Percentiles rank a stretch among this genome's conserved stretches.
Conservation (phyloP, 2,797 vertebrate species). For the Spinus pinus region DNA sequence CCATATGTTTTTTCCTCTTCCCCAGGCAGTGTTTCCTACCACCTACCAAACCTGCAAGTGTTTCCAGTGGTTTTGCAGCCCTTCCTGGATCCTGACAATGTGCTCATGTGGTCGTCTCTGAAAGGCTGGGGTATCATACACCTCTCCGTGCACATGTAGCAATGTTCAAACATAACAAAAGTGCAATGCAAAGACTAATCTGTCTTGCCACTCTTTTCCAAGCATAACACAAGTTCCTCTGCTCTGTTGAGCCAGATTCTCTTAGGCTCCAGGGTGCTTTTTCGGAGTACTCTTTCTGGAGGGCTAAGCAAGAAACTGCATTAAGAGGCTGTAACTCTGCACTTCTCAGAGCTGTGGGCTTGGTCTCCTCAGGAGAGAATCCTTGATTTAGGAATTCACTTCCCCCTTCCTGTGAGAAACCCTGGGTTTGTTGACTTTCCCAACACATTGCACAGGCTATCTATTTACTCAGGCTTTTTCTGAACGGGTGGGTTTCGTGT, state of each 20-base stretch:
- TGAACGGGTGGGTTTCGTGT: background rate
- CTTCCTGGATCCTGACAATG: background rate
- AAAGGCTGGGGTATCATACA: background rate
- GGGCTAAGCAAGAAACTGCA: background rate
- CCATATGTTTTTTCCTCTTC: background rate
- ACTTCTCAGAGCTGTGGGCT: background rate
- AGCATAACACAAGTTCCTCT: background rate
- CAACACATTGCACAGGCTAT: background rate
- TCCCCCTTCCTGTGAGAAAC: background rate
- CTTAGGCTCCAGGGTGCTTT: background rate
- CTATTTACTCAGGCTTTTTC: conserved; percentile 55
- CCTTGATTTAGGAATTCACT: conserved; percentile 25
- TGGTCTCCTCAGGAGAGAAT: conserved; percentile 16
- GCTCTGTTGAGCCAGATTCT: background rate
- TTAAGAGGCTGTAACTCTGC: background rate
- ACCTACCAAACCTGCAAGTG: background rate
- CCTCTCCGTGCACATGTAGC: background rate
- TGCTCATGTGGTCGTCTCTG: background rate
- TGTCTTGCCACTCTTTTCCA: background rate
- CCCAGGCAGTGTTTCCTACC: background rate
- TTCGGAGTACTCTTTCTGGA: background rate
- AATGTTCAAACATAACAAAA: background rate
- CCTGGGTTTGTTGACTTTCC: conserved; percentile 16
- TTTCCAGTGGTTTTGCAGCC: background rate
- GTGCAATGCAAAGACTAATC: background rate